These are phyloP conservation scores for Trichogramma dendrolimi DNA, from an alignment of 2,888 invertebrate genomes.

Conservation along the genomic window DNA sequence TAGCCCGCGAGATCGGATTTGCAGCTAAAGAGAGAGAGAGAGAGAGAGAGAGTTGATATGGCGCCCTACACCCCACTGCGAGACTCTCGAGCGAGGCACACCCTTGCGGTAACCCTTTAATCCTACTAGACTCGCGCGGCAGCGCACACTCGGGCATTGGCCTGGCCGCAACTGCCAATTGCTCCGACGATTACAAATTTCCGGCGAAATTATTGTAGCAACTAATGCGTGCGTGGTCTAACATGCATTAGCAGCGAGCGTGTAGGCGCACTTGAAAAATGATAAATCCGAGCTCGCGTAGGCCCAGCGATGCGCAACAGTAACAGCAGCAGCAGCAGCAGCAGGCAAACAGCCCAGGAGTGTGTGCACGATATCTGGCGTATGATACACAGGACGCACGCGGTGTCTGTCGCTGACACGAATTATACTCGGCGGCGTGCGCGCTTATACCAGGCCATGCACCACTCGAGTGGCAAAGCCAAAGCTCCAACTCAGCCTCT, in stretches of 20 bases:
- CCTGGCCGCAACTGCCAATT: not conserved
- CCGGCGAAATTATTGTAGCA: too few relatives aligned
- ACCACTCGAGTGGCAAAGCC: not conserved
- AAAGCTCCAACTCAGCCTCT: constrained; percentile 3
- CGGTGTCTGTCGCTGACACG: constrained; percentile 22
- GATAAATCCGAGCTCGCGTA: too few relatives aligned
- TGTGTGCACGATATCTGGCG: too few relatives aligned
- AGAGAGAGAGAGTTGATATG: not conserved
- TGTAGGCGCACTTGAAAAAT: too few relatives aligned
- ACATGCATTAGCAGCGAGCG: too few relatives aligned
- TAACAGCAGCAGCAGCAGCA: not conserved
- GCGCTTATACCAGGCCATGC: too few relatives aligned
- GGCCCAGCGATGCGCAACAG: too few relatives aligned
- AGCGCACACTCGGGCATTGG: constrained; percentile 1
- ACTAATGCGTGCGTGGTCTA: too few relatives aligned
- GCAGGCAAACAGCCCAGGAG: not conserved
- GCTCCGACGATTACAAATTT: too few relatives aligned
- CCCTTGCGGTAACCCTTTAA: constrained; percentile 42
- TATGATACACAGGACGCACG: too few relatives aligned
- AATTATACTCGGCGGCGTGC: constrained; percentile 12
- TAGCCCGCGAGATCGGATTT: constrained; percentile 44
- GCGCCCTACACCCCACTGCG: not conserved
- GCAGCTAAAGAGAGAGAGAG: constrained; percentile 14
- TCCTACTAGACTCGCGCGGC: constrained; percentile 9
- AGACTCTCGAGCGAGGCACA: constrained; percentile 31